Conservation (phyloP, 2,797 vertebrate species). For the Heliangelus exortis region DNA sequence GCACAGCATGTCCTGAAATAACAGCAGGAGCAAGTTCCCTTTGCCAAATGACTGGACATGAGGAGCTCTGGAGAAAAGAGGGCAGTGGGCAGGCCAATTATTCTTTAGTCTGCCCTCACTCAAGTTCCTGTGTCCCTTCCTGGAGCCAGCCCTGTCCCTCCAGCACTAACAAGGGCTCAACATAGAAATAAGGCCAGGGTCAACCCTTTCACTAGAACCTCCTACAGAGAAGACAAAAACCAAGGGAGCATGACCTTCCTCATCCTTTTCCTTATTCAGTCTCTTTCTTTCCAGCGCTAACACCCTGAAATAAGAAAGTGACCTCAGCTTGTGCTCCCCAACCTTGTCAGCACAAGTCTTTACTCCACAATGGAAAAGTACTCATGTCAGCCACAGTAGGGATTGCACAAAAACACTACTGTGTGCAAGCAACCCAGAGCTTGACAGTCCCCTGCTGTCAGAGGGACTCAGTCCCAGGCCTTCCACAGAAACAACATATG, state of each 20-base stretch:
- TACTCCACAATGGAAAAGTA: not conserved
- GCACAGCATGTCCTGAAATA: not conserved
- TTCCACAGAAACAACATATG: not conserved
- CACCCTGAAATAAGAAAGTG: not conserved
- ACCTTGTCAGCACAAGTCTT: not conserved
- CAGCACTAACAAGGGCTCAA: not conserved
- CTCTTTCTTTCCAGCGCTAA: not conserved
- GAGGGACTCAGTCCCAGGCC: not conserved
- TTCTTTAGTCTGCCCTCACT: not conserved
- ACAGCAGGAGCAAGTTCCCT: not conserved
- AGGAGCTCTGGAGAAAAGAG: not conserved
- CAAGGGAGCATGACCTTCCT: not conserved
- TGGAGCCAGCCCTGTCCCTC: not conserved
- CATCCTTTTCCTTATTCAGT: not conserved
- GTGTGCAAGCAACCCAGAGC: not conserved
- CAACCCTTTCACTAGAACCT: not conserved
- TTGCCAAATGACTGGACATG: not conserved
- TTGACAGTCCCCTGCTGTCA: not conserved
- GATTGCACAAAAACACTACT: not conserved
- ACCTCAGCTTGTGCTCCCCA: not conserved
- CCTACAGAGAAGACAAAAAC: not conserved
- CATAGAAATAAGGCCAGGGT: not conserved
- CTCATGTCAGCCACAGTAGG: not conserved
- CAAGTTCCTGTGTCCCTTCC: not conserved
- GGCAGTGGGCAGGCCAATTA: not conserved